Evolutionary conservation across 2,888 invertebrate genomes (phyloP).

Genomic region (Pseudococcus longispinus): DNA sequence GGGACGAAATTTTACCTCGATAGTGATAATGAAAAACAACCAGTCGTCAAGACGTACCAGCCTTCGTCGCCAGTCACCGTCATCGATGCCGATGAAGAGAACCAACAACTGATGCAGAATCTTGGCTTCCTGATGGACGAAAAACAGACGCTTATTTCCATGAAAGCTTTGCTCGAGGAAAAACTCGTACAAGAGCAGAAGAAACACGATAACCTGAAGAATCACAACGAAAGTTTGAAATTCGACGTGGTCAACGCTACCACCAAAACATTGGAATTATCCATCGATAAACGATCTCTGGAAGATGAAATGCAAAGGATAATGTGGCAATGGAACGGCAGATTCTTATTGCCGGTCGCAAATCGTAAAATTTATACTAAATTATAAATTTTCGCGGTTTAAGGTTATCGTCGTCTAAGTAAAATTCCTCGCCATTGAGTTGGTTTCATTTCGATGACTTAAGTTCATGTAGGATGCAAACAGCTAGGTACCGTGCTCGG

Average conservation of each 20-base stretch:
- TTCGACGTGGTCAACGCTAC: constrained; percentile 7
- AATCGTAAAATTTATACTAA: constrained; percentile 12
- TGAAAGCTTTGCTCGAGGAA: constrained; percentile 39
- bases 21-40: neutral
- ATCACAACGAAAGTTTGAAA: neutral
- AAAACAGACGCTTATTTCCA: constrained; percentile 36
- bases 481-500: neutral
- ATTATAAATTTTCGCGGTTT: constrained; percentile 29
- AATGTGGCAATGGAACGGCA: constrained; percentile 24
- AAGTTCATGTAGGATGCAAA: neutral
- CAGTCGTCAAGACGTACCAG: neutral
- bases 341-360: neutral
- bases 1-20: neutral
- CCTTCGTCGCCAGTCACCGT: neutral
- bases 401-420: neutral
- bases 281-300: constrained; percentile 14
- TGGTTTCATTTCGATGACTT: neutral
- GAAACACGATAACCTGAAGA: constrained; percentile 10
- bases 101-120: neutral
- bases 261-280: constrained; percentile 24
- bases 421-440: neutral
- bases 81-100: neutral
- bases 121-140: neutral
- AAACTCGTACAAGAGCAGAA: neutral
- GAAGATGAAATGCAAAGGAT: constrained; percentile 44